Base-by-base conservation (phyloP, 2,797 vertebrate genomes). In the Darevskia nairensis region DNA sequence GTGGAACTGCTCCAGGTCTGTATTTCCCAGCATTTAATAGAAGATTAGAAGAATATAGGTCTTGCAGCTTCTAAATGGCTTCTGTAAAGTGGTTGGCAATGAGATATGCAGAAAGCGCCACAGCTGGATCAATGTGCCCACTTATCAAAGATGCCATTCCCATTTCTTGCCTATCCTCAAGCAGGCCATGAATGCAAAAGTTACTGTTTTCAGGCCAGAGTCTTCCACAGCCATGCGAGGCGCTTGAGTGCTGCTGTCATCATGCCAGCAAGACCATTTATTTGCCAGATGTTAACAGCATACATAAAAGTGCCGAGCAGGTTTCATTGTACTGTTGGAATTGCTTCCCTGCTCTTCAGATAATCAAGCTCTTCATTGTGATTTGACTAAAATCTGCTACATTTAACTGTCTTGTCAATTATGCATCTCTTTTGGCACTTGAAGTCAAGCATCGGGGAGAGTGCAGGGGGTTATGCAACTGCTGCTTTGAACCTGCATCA, bases 401-500 rank as follows among this genome's bases (percentile, higher is more conserved):
- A 82, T 93, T 94, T 92, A 9, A 55, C 61, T 92, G 8, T 87
- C 35, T 50, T 80, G 46, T 91, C 80, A 71, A 88, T 89, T 91
- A 84, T 61, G 13, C 74, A 77, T 90, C 81, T 81, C 44, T 89
- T 91, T 82, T 61, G 82, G 46, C 17, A 89, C 64, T 86, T 93
- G 25, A 91, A 92, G 81, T 79, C 77, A 92, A 86, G 88, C 88
- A 89, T 86, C 19, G 9, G 72, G 79, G 61, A 89, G 84, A 89
- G 25, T 89, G 39, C 35, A 88, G 27, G 72, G 61, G 1, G 41
- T 87, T 94, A 39, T n/a, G 82, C 41, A 88, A 86, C 46, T 85
- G 66, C 27, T 71, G 39, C 61, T 90, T 23, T 79, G 89, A 86
- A 93, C 76, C 88, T 46, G 86, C 6, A 87, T 90, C 89, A 90